Conservation (phyloP, 2,797 vertebrate species). For the Sebastes nivosus region DNA sequence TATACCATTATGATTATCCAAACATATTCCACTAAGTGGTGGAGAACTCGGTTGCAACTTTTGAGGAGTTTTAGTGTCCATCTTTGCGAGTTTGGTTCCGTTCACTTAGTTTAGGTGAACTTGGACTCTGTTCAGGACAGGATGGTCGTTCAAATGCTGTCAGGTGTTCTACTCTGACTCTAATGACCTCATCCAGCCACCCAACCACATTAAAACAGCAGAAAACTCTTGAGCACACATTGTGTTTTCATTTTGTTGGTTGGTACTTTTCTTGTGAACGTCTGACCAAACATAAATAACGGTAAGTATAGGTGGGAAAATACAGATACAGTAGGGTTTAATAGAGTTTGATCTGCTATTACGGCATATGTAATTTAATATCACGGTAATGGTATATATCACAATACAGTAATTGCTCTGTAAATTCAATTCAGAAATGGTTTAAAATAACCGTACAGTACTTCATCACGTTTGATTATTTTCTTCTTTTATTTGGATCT, state of each 20-base stretch:
- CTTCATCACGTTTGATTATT: no score
- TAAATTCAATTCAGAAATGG: no score
- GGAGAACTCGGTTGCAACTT: neutral
- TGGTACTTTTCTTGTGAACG: neutral
- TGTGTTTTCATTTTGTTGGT: neutral
- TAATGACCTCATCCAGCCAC: no score
- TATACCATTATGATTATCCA: neutral
- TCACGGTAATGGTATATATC: no score
- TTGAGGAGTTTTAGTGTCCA: neutral
- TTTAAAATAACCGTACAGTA: no score
- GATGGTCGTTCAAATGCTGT: no score
- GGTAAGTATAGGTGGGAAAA: neutral
- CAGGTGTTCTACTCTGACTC: no score
- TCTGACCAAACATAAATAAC: neutral
- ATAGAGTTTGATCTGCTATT: neutral
- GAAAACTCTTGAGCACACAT: neutral
- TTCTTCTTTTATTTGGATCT: no score
- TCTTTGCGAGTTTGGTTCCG: neutral
- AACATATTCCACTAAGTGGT: neutral
- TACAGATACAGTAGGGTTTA: neutral
- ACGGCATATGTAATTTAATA: no score
- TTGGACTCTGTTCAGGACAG: neutral
- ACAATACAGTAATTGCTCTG: no score
- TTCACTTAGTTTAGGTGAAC: neutral
- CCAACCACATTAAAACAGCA: neutral